Evolutionary conservation across 2,888 invertebrate genomes (phyloP), one percentile per base, ranked within the genome.

Genomic region (Hydraecia micacea): DNA sequence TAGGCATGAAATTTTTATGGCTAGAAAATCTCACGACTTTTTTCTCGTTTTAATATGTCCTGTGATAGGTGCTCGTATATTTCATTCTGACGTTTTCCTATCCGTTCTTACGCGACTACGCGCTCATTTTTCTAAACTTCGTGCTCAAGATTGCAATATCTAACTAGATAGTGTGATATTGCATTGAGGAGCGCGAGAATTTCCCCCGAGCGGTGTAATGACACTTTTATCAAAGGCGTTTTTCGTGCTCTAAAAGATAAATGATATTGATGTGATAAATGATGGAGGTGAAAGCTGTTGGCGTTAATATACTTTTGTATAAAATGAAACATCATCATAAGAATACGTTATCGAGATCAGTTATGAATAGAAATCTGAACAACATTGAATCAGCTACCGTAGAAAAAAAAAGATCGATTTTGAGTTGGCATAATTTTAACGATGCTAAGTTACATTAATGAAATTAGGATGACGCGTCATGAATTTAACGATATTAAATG

Each of bases 111-210:
- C 28, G 46, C 46, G 46, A 46, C 46, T 13, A 46, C 46, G 63
- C 79, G 32, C 68, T 60, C 72, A 84, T 81, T 81, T 81, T 81
- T 81, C 79, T 79, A 81, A 84, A 73, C 79, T 79, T 28, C 67
- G 39, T 65, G 72, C 42, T 79, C 62, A 72, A 81, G 81, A 81
- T 84, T 79, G 81, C 81, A 81, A 63, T 79, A 58, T 81, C 63
- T 84, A 79, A 72, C 58, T 69, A 79, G 67, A 72, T 60, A 69
- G 80, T 39, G 60, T 69, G 46, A 73, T 79, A 79, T 79, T 79
- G 69, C 84, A 69, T 66, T 81, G 55, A 63, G 65, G 32, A 58
- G 15, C 55, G 28, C 49, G 52, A 73, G 42, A 67, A 28, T 69
- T 75, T 63, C n/a, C 77, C 77, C 52, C 42, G 58, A 66, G 36